Evolutionary conservation across 2,888 invertebrate genomes (phyloP).

Genomic region (Dasysyrphus albostriatus): DNA sequence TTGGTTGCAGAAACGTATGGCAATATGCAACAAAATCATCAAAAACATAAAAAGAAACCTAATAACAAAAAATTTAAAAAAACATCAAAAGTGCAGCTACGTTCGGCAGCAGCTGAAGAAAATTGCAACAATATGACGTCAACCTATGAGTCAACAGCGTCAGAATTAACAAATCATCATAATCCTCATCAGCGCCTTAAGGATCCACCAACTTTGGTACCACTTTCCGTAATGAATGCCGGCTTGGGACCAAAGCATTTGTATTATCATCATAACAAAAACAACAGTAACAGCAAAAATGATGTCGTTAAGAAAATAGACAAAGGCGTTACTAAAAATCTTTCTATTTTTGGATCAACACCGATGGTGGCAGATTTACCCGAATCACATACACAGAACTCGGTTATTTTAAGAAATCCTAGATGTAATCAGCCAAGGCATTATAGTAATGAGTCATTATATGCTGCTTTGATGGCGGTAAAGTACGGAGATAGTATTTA

Average conservation of each 20-base stretch:
- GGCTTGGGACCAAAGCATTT: constrained; percentile 22
- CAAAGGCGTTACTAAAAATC: constrained; percentile 1
- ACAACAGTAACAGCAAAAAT: neutral
- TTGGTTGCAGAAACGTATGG: constrained; percentile 54
- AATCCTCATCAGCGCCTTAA: constrained; percentile 10
- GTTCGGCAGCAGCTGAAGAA: neutral
- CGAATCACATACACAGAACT: constrained; percentile 65
- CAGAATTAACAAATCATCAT: constrained; percentile 17
- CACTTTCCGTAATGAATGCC: constrained; percentile 32
- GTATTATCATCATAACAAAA: neutral
- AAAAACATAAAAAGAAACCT: constrained; percentile 9
- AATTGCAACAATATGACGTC: neutral
- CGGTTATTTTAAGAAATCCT: constrained; percentile 77
- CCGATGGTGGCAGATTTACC: neutral
- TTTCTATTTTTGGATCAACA: neutral
- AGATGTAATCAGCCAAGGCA: constrained; percentile 78
- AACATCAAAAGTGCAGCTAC: neutral
- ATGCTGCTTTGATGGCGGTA: constrained; percentile 86
- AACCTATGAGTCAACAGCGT: neutral
- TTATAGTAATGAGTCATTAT: constrained; percentile 84
- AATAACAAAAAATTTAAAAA: neutral
- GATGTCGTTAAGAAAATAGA: neutral
- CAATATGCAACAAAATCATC: neutral
- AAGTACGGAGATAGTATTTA: constrained; percentile 87
- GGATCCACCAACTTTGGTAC: constrained; percentile 34